Percentiles rank a stretch among this genome's conserved stretches.
These are phyloP conservation scores for Enteromius afrohamiltoni DNA, from an alignment of 2,797 vertebrate species.

Conservation along the genomic window DNA sequence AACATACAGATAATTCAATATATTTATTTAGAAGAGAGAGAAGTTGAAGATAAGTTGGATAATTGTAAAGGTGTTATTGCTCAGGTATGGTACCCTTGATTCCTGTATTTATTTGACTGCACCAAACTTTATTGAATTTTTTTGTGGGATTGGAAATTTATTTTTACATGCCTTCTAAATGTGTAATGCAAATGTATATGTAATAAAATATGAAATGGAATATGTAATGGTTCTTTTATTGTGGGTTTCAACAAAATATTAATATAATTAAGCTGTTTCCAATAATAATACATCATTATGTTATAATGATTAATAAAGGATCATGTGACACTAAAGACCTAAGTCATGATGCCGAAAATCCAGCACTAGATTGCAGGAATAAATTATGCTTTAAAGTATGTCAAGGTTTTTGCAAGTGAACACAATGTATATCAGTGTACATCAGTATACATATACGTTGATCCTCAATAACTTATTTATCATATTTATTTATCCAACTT, in stretches of 20 bases:
- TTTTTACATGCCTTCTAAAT: background rate
- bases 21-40: background rate
- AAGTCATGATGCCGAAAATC: background rate
- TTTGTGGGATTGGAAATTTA: background rate
- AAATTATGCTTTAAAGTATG: background rate
- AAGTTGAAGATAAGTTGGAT: background rate
- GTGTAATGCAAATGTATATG: background rate
- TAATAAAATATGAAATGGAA: background rate
- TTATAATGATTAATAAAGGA: background rate
- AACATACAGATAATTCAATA: background rate
- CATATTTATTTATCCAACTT: constrained; percentile 70
- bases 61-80: background rate
- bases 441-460: no score
- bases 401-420: background rate
- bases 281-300: background rate
- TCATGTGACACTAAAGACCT: background rate
- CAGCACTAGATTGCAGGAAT: background rate
- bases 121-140: background rate
- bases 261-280: background rate
- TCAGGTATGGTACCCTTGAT: background rate
- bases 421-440: no score
- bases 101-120: background rate
- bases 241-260: background rate
- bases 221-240: background rate
- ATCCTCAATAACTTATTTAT: constrained; percentile 76